These are phyloP conservation scores for Spongilla lacustris DNA, from an alignment of 37 sponge, comb jelly and placozoan species.

Conservation along the genomic window DNA sequence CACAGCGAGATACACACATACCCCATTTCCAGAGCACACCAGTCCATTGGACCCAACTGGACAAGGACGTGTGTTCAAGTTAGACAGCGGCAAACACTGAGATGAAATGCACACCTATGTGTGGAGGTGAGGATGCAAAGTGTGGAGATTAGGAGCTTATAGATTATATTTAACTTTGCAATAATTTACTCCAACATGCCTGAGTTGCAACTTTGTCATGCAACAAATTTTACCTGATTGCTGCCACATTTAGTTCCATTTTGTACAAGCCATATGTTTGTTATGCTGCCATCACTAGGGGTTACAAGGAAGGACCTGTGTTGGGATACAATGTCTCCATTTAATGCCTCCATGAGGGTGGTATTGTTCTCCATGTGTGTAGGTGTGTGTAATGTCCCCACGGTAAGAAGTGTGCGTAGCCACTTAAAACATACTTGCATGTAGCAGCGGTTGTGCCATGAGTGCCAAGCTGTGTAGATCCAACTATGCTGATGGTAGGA, in stretches of 20 bases:
- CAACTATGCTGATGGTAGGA: not conserved
- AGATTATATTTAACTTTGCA: too few relatives aligned
- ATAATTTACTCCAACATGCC: too few relatives aligned
- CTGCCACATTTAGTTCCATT: conserved; percentile 35
- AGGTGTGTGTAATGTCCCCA: too few relatives aligned
- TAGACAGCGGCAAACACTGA: not conserved
- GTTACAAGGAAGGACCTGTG: not conserved
- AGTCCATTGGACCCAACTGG: conserved; percentile 43
- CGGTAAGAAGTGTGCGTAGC: too few relatives aligned
- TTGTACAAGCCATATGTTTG: conserved; percentile 27
- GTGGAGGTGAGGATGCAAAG: not conserved
- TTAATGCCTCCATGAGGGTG: too few relatives aligned
- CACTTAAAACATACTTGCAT: not conserved
- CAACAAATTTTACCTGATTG: not conserved
- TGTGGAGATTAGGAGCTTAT: not conserved
- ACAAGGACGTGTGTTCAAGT: conserved; percentile 1
- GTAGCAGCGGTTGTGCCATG: not conserved
- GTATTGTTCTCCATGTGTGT: too few relatives aligned
- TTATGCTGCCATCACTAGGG: conserved; percentile 2
- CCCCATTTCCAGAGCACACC: conserved; percentile 72
- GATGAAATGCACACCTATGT: not conserved
- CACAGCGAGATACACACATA: conserved; percentile 9
- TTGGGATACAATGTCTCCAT: too few relatives aligned
- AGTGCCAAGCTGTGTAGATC: not conserved
- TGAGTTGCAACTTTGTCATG: too few relatives aligned